phyloP scores from a whole-genome alignment of 2,797 vertebrate species.

The Mus minutoides region DNA sequence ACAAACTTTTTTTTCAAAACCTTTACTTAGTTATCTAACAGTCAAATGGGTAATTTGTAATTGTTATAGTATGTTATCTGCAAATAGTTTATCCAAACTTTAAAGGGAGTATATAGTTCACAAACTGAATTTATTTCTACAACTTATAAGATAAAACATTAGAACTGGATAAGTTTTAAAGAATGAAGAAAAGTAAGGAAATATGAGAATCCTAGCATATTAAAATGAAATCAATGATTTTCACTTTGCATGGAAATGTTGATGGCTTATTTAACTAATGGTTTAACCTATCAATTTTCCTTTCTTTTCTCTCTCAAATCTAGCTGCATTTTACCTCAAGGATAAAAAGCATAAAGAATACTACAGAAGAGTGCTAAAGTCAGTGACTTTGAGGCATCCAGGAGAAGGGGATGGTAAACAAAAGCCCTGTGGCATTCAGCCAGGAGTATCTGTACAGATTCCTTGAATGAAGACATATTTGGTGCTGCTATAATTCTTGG shows the following conservation, averaged over 20 bases:
- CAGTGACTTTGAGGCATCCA: neutral
- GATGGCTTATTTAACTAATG: neutral
- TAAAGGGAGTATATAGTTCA: neutral
- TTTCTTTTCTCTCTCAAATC: neutral
- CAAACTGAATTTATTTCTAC: neutral
- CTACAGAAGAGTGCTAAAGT: neutral
- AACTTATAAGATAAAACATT: neutral
- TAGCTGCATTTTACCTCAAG: neutral
- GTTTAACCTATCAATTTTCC: neutral
- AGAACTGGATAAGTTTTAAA: neutral
- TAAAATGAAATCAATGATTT: neutral
- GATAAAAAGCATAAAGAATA: neutral
- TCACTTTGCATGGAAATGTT: neutral
- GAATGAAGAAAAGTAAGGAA: neutral
- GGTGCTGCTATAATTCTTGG: neutral
- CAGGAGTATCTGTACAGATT: neutral
- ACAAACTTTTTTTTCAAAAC: neutral
- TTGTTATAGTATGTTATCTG: neutral
- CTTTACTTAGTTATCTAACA: neutral
- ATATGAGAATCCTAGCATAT: neutral
- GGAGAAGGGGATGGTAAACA: neutral
- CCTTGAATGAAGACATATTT: neutral
- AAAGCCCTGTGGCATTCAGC: neutral
- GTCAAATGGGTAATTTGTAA: neutral
- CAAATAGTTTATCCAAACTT: neutral